Evolutionary conservation across 2,888 invertebrate species (phyloP).

Genomic region (Pheosia gnoma): DNA sequence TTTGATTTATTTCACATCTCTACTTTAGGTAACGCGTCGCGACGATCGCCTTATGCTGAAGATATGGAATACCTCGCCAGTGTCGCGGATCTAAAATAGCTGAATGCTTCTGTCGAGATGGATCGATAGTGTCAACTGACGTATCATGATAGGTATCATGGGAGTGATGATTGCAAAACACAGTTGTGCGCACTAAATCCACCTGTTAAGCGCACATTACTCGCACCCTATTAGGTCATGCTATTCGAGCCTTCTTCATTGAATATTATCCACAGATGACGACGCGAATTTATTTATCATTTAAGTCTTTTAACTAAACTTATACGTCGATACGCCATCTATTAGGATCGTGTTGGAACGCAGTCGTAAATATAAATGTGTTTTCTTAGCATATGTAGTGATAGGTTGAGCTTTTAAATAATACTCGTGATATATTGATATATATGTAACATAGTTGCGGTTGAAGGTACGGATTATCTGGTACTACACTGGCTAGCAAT

Average conservation of each 20-base stretch:
- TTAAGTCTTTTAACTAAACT: conserved; percentile 39
- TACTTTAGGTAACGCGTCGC: conserved; percentile 81
- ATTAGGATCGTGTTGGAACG: conserved; percentile 41
- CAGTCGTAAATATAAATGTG: conserved; percentile 38
- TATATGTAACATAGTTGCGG: conserved; percentile 10
- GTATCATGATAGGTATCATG: conserved; percentile 49
- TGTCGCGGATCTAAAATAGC: conserved; percentile 59
- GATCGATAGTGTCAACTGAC: conserved; percentile 51
- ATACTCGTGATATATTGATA: conserved; percentile 31
- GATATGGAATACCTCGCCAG: conserved; percentile 76
- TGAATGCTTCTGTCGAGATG: conserved; percentile 46
- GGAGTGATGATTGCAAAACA: conserved; percentile 48
- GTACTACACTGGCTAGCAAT: conserved; percentile 19
- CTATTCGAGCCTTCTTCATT: conserved; percentile 56
- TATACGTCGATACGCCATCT: conserved; percentile 34
- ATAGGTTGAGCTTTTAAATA: conserved; percentile 34
- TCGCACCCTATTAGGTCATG: conserved; percentile 52
- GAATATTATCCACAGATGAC: conserved; percentile 48
- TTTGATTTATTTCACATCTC: conserved; percentile 81
- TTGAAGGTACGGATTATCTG: neutral
- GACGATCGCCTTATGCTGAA: conserved; percentile 67
- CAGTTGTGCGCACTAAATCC: conserved; percentile 34
- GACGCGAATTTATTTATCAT: conserved; percentile 47
- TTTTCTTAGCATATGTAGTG: conserved; percentile 39
- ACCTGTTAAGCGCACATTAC: conserved; percentile 48